Evolutionary conservation across 2,888 invertebrate species (phyloP), one percentile per base, ranked within the genome.

Genomic region (Orthosia incerta): DNA sequence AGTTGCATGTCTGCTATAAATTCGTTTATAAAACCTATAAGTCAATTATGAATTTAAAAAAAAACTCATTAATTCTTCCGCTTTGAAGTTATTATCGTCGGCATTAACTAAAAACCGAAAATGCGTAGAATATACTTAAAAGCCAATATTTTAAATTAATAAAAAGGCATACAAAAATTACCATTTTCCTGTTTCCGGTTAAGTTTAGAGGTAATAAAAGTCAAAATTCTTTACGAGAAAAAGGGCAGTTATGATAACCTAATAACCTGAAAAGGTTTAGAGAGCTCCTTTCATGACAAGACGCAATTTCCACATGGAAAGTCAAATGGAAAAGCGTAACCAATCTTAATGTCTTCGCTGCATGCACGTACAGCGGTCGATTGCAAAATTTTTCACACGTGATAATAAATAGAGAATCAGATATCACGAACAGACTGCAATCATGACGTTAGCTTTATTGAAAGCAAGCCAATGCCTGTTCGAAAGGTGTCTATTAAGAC

Each of bases 261-360:
- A 93, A 94, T 94, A 93, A 94, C 94, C 94, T 92, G 89, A 91
- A 94, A 93, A 91, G 91, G 89, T 91, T 90, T 88, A 86, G 85
- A 91, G 88, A 90, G 89, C 91, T 88, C 87, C 87, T 95, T 95
- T 95, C 95, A 95, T 95, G 95, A 95, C 95, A 95, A 95, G 92
- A 92, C 92, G 93, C 94, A 94, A 94, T 95, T 93, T 93, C 91
- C 90, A 91, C 90, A 89, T 92, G 89, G 89, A 94, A 95, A 95
- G 93, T 93, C 95, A 94, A 95, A 95, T 92, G 91, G 93, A 92
- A 93, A 95, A 95, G 93, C 94, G 94, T 93, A 95, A 92, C 94
- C 91, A 92, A 91, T 94, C 93, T 94, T 95, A 95, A 95, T 94
- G 95, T 92, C 90, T 91, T 91, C 88, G 88, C 87, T 91, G 91